These are phyloP conservation scores for Bolinopsis microptera DNA, from an alignment of 37 sponge, comb jelly and placozoan genomes.

Conservation along the genomic window DNA sequence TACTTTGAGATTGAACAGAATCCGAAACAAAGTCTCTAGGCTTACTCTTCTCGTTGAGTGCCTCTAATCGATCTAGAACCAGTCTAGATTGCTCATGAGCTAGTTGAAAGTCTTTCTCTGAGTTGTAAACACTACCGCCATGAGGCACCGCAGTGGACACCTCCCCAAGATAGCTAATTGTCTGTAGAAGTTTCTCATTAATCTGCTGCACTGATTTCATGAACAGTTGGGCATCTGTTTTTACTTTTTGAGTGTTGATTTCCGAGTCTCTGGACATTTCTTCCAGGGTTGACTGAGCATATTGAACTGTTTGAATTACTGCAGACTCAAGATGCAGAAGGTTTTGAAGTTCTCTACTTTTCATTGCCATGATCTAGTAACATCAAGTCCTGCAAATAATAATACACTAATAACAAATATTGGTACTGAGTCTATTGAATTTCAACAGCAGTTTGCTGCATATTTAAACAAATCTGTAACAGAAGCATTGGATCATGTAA, in stretches of 20 bases:
- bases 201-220: constrained; percentile 31
- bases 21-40: not conserved
- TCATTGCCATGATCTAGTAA: not conserved
- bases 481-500: too few relatives aligned
- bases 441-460: too few relatives aligned
- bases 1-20: not conserved
- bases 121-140: constrained; percentile 52
- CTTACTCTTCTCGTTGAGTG: not conserved
- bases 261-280: constrained; percentile 9
- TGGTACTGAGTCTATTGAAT: too few relatives aligned
- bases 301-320: constrained; percentile 39
- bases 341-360: not conserved
- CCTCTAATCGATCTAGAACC: not conserved
- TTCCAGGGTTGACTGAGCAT: constrained; percentile 36
- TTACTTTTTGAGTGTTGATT: constrained; percentile 7
- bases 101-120: constrained; percentile 44
- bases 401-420: too few relatives aligned
- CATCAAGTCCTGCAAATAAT: not conserved
- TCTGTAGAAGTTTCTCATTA: constrained; percentile 37
- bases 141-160: constrained; percentile 33
- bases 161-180: constrained; percentile 38
- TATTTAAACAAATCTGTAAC: too few relatives aligned
- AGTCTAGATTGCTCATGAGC: constrained; percentile 28
- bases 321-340: constrained; percentile 16
- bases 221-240: constrained; percentile 42